phyloP scores from a whole-genome alignment of 2,113 vertebrate species.

The Pagrus major region DNA sequence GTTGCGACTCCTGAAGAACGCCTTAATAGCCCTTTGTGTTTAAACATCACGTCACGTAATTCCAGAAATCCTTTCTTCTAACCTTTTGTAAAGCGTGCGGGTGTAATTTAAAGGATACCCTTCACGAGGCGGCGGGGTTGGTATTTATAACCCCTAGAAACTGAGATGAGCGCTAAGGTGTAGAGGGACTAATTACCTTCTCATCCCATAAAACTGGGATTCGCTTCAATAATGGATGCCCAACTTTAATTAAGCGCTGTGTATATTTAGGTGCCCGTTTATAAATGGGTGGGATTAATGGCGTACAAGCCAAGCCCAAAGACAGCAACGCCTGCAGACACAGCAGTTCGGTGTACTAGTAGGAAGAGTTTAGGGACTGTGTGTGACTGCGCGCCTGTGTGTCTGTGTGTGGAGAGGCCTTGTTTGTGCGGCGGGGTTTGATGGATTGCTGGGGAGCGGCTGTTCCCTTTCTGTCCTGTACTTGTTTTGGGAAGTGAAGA shows the following conservation, averaged over 20 bases:
- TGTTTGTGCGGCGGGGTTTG: slow-evolving; percentile 45
- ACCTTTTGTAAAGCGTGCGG: slow-evolving; percentile 63
- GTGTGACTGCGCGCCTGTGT: background rate
- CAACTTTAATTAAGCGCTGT: slow-evolving; percentile 83
- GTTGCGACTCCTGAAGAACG: slow-evolving; percentile 23
- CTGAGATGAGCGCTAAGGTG: slow-evolving; percentile 75
- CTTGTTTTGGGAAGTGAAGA: slow-evolving; percentile 25
- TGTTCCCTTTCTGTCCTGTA: slow-evolving; percentile 46
- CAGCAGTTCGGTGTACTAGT: slow-evolving; percentile 27
- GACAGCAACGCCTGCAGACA: slow-evolving; percentile 57
- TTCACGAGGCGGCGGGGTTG: slow-evolving; percentile 64
- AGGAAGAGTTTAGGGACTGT: slow-evolving; percentile 4
- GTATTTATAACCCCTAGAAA: slow-evolving; percentile 77
- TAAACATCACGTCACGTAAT: slow-evolving; percentile 68
- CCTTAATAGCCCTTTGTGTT: slow-evolving; percentile 43
- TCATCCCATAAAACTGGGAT: slow-evolving; percentile 80
- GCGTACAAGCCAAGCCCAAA: slow-evolving; percentile 51
- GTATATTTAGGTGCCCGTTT: slow-evolving; percentile 82
- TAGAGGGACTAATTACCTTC: slow-evolving; percentile 82
- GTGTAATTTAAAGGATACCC: slow-evolving; percentile 74
- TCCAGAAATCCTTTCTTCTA: slow-evolving; percentile 67
- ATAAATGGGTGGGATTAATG: slow-evolving; percentile 80
- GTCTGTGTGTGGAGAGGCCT: slow-evolving; percentile 15
- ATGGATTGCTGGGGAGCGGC: slow-evolving; percentile 54
- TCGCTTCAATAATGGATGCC: slow-evolving; percentile 79